Evolutionary conservation across 2,113 vertebrate genomes (phyloP).

Genomic region (Lepus europaeus): DNA sequence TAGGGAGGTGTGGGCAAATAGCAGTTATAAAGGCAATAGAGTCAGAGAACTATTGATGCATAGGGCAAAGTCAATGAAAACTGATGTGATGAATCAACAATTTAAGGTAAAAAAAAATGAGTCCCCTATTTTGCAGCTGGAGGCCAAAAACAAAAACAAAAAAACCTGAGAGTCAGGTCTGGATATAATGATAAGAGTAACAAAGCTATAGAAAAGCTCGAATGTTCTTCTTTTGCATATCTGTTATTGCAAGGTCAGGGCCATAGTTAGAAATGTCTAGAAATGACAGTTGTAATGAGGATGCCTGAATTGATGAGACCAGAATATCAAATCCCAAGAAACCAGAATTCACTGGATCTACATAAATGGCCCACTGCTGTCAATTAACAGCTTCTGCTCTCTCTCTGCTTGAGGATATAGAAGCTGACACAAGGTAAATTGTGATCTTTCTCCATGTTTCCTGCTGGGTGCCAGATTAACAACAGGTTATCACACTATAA

Average conservation of each 20-base stretch:
- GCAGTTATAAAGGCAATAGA: conserved; percentile 7
- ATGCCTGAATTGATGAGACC: background rate
- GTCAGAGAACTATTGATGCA: background rate
- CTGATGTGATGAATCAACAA: conserved; percentile 30
- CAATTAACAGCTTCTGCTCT: background rate
- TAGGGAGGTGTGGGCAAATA: background rate
- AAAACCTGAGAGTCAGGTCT: background rate
- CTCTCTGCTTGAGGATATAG: background rate
- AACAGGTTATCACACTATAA: background rate
- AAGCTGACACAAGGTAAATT: background rate
- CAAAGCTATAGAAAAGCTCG: background rate
- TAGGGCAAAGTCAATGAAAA: conserved; percentile 12
- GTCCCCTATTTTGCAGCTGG: background rate
- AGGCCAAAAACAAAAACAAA: background rate
- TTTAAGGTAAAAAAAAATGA: conserved; percentile 55
- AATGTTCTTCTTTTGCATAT: background rate
- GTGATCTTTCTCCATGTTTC: background rate
- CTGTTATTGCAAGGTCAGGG: background rate
- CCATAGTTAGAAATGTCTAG: background rate
- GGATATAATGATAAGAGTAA: background rate
- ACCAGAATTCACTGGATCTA: background rate
- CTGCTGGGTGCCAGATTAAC: background rate
- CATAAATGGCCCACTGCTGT: background rate
- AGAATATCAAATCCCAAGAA: background rate
- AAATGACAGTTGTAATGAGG: background rate